phyloP scores from a whole-genome alignment of 37 sponge, comb jelly and placozoan species.

The Halisarca cf. caerulea region DNA sequence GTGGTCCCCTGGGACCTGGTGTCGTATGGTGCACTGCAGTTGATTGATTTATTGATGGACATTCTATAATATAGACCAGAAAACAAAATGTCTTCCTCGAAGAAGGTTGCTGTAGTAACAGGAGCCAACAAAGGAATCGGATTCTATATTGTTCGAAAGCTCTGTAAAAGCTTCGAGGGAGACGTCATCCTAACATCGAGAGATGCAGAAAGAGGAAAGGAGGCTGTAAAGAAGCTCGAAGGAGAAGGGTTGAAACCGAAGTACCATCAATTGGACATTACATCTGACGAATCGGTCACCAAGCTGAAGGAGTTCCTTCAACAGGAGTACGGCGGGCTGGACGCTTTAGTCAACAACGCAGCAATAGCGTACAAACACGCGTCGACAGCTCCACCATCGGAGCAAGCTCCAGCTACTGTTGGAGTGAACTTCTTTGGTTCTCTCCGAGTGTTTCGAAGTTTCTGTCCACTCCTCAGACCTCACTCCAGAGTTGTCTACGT shows the following conservation, averaged over 20 bases:
- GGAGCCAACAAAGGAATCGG: conserved; percentile 95
- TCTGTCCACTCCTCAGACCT: conserved; percentile 72
- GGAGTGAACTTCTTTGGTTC: conserved; percentile 83
- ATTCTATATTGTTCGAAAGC: conserved; percentile 75
- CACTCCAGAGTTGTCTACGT: conserved; percentile 81
- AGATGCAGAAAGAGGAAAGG: conserved; percentile 56
- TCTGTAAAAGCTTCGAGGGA: conserved; percentile 82
- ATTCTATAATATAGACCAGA: no score
- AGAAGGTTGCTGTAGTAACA: conserved; percentile 80
- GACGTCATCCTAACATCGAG: conserved; percentile 85
- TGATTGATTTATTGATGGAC: no score
- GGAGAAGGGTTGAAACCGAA: conserved; percentile 66
- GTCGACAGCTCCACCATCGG: conserved; percentile 76
- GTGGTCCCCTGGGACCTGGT: no score
- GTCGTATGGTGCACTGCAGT: no score
- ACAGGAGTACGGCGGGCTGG: conserved; percentile 79
- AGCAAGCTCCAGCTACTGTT: conserved; percentile 76
- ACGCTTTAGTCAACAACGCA: conserved; percentile 91
- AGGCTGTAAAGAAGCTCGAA: conserved; percentile 61
- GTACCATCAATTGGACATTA: conserved; percentile 89
- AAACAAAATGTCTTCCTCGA: conserved; percentile 2
- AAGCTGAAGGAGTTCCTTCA: conserved; percentile 38
- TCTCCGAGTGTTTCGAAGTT: conserved; percentile 55
- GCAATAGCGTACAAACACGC: conserved; percentile 66
- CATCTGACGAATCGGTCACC: conserved; percentile 54